Conservation (phyloP, 2,888 invertebrate species). For the Platycheirus albimanus region DNA sequence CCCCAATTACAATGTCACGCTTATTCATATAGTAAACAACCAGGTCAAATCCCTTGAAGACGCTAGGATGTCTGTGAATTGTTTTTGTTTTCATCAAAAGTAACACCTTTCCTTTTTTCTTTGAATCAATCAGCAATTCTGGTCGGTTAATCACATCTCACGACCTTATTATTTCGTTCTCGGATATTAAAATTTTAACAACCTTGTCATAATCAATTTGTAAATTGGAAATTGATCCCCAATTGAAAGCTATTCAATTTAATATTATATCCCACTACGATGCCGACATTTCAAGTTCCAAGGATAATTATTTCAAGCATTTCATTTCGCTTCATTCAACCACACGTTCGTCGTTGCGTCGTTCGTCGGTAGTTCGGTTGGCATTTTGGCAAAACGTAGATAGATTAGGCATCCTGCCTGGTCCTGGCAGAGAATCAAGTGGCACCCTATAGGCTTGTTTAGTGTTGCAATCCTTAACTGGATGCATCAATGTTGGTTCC, state of each 20-base stretch:
- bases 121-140: no score
- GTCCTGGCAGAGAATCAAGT: neutral
- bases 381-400: neutral
- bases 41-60: no score
- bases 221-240: conserved; percentile 59
- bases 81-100: no score
- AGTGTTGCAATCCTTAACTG: conserved; percentile 20
- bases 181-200: conserved; percentile 26
- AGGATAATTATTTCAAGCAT: conserved; percentile 57
- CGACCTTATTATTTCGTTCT: conserved; percentile 31
- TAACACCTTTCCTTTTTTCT: no score
- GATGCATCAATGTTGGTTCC: conserved; percentile 17
- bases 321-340: conserved; percentile 30
- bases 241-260: conserved; percentile 33
- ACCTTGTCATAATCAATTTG: conserved; percentile 67
- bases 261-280: conserved; percentile 4
- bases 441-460: conserved; percentile 27
- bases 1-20: no score
- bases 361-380: no score
- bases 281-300: conserved; percentile 20
- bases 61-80: no score
- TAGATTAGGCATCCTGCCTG: neutral
- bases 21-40: no score
- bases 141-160: neutral
- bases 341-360: neutral